These are phyloP conservation scores for Nerophis ophidion DNA, from an alignment of 2,113 vertebrate species.

Conservation along the genomic window DNA sequence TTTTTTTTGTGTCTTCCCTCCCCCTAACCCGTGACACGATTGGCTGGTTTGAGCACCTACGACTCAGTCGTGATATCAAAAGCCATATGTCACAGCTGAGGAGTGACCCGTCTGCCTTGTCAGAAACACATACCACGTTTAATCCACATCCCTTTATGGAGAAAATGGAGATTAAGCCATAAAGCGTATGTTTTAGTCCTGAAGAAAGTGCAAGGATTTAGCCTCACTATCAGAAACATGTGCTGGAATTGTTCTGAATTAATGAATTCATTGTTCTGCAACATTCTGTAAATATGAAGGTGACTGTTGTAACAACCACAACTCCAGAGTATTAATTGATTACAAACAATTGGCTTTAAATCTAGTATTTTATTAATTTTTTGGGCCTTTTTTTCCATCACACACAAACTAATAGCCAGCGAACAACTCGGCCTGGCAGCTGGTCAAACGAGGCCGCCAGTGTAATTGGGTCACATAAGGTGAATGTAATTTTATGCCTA, in stretches of 20 bases:
- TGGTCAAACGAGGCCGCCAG: constrained; percentile 62
- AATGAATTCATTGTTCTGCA: not conserved
- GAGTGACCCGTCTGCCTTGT: constrained; percentile 37
- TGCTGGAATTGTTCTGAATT: not conserved
- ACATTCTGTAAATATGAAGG: no score
- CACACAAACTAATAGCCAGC: constrained; percentile 16
- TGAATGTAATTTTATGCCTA: constrained; percentile 74
- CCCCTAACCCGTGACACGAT: constrained; percentile 39
- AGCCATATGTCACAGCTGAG: constrained; percentile 67
- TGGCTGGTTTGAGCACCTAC: constrained; percentile 54
- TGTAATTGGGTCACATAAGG: constrained; percentile 73
- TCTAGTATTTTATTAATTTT: not conserved
- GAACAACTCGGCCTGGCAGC: constrained; percentile 58
- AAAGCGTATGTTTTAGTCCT: constrained; percentile 33
- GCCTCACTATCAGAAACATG: not conserved
- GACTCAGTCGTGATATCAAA: constrained; percentile 47
- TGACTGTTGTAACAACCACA: not conserved
- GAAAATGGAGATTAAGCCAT: constrained; percentile 41
- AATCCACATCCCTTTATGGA: constrained; percentile 45
- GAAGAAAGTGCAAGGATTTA: constrained; percentile 51
- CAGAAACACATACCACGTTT: constrained; percentile 20
- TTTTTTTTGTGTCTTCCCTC: constrained; percentile 16
- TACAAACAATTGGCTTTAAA: not conserved
- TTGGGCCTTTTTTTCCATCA: constrained; percentile 4
- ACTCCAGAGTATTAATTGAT: not conserved